Evolutionary conservation across 2,888 invertebrate species (phyloP).

Genomic region (Sympetrum striolatum): DNA sequence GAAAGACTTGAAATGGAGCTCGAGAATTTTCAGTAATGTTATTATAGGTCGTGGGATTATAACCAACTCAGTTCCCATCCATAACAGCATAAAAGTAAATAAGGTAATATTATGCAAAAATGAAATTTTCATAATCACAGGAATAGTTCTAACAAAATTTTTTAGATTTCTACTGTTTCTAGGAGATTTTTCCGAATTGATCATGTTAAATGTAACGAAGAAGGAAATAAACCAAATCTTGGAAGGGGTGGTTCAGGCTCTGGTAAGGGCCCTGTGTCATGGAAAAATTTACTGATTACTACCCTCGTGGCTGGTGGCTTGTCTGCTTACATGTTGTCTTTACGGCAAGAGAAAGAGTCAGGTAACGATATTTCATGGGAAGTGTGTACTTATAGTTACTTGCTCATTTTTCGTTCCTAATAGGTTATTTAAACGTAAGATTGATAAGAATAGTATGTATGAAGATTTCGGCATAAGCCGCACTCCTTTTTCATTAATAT

Average conservation of each 20-base stretch:
- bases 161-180: background rate
- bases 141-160: background rate
- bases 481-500: too few species aligned
- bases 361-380: conserved; percentile 57
- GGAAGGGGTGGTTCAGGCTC: background rate
- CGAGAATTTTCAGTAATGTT: background rate
- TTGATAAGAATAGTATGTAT: background rate
- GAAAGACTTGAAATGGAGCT: background rate
- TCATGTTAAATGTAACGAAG: background rate
- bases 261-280: conserved; percentile 74
- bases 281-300: conserved; percentile 78
- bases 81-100: background rate
- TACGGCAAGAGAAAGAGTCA: conserved; percentile 81
- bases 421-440: background rate
- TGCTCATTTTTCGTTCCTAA: too few species aligned
- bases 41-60: background rate
- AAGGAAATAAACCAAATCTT: background rate
- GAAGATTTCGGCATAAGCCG: too few species aligned
- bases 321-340: conserved; percentile 75
- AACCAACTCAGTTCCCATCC: background rate
- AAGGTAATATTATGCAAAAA: background rate
- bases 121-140: background rate
- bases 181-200: background rate
- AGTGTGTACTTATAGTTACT: too few species aligned
- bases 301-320: conserved; percentile 71